phyloP scores from a whole-genome alignment of 2,113 vertebrate species.

The Poicephalus gulielmi region DNA sequence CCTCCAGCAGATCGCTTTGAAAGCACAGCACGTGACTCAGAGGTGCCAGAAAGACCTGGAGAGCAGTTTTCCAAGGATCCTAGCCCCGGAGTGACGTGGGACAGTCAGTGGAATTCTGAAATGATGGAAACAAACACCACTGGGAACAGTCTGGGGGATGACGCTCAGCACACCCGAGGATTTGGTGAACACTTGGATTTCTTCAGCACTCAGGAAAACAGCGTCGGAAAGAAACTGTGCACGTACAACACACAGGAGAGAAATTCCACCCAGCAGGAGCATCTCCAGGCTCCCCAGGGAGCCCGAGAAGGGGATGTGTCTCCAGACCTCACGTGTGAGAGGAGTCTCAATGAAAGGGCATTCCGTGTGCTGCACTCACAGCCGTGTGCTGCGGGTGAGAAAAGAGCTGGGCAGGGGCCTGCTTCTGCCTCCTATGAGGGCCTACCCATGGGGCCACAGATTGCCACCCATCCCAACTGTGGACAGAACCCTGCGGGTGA shows the following conservation, averaged over 20 bases:
- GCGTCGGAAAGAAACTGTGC: background rate
- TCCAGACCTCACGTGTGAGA: background rate
- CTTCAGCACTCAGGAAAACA: background rate
- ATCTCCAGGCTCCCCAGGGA: background rate
- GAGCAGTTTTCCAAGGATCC: background rate
- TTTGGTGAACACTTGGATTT: background rate
- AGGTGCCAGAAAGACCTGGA: background rate
- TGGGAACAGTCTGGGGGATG: rapidly evolving
- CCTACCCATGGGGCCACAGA: background rate
- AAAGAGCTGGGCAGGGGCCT: background rate
- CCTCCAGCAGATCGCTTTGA: background rate
- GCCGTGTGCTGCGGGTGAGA: rapidly evolving
- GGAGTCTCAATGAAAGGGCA: background rate
- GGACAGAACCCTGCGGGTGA: rapidly evolving
- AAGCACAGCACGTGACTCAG: background rate
- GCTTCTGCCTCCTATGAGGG: background rate
- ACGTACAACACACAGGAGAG: background rate
- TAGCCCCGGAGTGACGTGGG: background rate
- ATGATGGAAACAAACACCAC: background rate
- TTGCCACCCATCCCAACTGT: rapidly evolving
- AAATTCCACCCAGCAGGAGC: background rate
- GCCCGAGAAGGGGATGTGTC: background rate
- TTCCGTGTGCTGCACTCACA: background rate
- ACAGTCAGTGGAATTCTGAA: background rate
- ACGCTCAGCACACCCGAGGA: background rate